Evolutionary conservation across 2,113 vertebrate species (phyloP).

Genomic region (Cavia aperea): DNA sequence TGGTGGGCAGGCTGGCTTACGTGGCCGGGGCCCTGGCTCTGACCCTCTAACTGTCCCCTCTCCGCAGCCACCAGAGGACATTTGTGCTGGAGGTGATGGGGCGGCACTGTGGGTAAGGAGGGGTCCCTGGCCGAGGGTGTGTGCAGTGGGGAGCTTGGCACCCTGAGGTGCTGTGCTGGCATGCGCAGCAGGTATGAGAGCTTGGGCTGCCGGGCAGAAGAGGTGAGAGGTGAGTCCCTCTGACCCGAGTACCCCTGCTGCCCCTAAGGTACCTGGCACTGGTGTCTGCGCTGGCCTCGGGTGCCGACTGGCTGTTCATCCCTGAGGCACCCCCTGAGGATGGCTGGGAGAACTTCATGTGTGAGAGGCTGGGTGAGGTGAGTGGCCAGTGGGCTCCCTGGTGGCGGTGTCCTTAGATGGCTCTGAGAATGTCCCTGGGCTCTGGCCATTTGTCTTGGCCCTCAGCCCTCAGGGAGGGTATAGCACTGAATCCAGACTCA

Average conservation of each 20-base stretch:
- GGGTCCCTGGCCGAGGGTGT: rapidly evolving
- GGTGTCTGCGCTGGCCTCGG: constrained; percentile 91
- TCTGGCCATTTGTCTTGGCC: background rate
- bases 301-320: constrained; percentile 96
- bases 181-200: rapidly evolving
- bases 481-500: rapidly evolving
- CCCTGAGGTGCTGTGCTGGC: background rate
- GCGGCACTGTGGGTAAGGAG: constrained; percentile 91
- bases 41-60: background rate
- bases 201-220: background rate
- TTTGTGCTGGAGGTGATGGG: constrained; percentile 98
- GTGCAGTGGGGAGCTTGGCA: rapidly evolving
- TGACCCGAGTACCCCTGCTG: rapidly evolving
- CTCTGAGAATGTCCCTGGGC: background rate
- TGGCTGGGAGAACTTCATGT: constrained; percentile 92
- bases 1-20: background rate
- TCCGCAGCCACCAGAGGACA: constrained; percentile 90
- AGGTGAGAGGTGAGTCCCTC: background rate
- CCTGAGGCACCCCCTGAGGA: constrained; percentile 89
- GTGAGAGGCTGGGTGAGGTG: constrained; percentile 85
- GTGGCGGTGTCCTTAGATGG: background rate
- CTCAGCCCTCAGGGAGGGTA: no score
- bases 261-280: constrained; percentile 82
- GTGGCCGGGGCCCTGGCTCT: rapidly evolving
- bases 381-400: background rate